Base-by-base conservation (phyloP, 2,113 vertebrate genomes). In the Climacteris rufus region DNA sequence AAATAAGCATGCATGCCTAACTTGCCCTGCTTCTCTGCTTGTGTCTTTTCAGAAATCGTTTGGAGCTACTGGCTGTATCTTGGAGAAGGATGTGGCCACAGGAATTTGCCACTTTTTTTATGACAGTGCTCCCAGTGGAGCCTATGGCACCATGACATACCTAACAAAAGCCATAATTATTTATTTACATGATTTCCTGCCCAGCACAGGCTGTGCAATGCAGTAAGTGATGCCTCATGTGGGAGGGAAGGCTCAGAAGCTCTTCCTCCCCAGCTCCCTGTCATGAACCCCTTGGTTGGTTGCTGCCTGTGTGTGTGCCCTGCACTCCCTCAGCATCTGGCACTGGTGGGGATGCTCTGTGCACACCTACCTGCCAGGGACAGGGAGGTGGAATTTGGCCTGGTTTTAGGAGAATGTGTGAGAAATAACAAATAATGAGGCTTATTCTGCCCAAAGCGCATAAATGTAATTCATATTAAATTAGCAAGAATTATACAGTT, bases 121-220 rank as follows among this genome's bases (percentile, higher is more conserved):
- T 3, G 99, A 99, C 95, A 99, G 99, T 9, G 99, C 99, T 92
- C 99, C 99, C 10, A 99, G 99, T 2, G 99, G 99, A 70, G 98
- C 99, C 96, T 99, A 98, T 9, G 99, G 99, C 66, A 99, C 99
- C 52, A 99, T 99, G 99, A 99, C 99, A 1, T 99, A 99, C 96
- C 97, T 99, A 60, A 99, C 99, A 19, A 99, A 99, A 97, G 99
- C 99, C 4, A 98, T 98, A 3, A 97, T 99, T 74, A 98, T 98
- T 44, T 99, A 99, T 37, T 96, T 99, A 57, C 99, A 99, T 1
- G 99, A 99, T 89, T 98, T 99, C 94, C 98, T 99, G 93, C 99
- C 99, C 11, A 98, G 93, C 91, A 98, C 99, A 44, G 99, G 98
- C 97, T 99, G 99, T 91, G 94, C 99, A 22, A 98, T 99, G 98